Evolutionary conservation across 1,140 invertebrate species (phyloP), one percentile per base, ranked within the genome.

Genomic region (Heliconius himera): DNA sequence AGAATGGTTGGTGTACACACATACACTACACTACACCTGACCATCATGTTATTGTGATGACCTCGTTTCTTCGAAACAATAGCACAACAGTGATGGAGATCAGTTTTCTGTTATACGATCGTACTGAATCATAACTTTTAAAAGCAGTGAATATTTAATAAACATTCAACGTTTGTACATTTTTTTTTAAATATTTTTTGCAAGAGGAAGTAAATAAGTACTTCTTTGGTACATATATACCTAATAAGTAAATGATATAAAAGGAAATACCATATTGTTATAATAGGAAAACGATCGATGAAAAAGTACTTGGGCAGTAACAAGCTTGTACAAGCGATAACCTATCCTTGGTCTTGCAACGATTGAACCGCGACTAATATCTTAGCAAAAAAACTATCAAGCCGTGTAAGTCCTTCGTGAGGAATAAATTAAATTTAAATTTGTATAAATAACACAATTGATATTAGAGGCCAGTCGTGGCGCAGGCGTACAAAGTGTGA

Each of bases 101-200:
- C 76, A 72, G 33, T 20, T 84, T 82, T 77, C 81, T 80, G 76
- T 76, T 41, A 79, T 60, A 76, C 41, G 80, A 80, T 75, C 71
- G 74, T 82, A 41, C 81, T 85, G 78, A 88, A 84, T 80, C 49
- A 83, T 78, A 76, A 56, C 78, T 76, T 88, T 89, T 88, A 77
- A 54, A 66, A 81, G 87, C 87, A 90, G 81, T 26, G 70, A 26
- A 66, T 66, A 66, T 66, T 66, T 66, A 80, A 84, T 85, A 89
- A 91, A 90, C 87, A 90, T 66, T 66, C 3, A 16, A 26, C 60
- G 60, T 66, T 66, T 16, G 60, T 66, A 29, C 26, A 66, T 66
- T 18, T 66, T 66, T 66, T 13, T 36, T 66, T 13, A 60, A n/a
- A 60, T 9, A 22, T 22, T 60, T 60, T 26, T 8, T 51, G 49